Evolutionary conservation across 2,888 invertebrate genomes (phyloP), one percentile per base, ranked within the genome.

Genomic region (Odontocerum albicorne): DNA sequence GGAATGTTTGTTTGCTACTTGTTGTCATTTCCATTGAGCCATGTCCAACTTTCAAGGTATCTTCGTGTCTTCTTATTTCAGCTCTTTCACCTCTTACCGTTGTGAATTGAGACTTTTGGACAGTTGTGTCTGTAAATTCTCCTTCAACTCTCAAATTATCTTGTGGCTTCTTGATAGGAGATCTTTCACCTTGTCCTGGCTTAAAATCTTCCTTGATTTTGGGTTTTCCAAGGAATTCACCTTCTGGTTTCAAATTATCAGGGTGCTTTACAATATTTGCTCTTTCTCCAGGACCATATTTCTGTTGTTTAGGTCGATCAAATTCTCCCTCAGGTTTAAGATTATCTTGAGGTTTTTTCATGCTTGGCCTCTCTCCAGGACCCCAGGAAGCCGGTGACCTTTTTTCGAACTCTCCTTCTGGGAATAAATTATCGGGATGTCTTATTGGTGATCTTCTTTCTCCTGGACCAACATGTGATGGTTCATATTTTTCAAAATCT

Each of bases 21-120:
- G 75, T 81, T 64, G 72, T 80, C 55, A 72, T 73, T 54, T 82
- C 80, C 70, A 79, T 79, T 38, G 72, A 73, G 2, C 73, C 81
- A 45, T 66, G 75, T 42, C 75, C 78, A 70, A 83, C 74, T 65
- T 74, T 80, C 8, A 87, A 69, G 67, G 87, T 87, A 64, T 88
- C 87, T 61, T 80, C 76, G 20, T 84, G 86, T 64, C 71, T 77
- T 0, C 76, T 77, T 27, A 78, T 75, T 51, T 75, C 74, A 47
- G 77, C 74, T 62, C 77, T 69, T 66, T 82, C 81, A 12, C 77
- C 77, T 17, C 69, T 73, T 1, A 77, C 74, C 39, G 72, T 68
- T 13, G 64, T 73, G 62, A 80, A 82, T 64, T 84, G 83, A 62
- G 80, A 79, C 65, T 74, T 77, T 64, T 79, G 77, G 12, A 54